phyloP scores from a whole-genome alignment of 2,888 invertebrate species.

The Linyphia triangularis region DNA sequence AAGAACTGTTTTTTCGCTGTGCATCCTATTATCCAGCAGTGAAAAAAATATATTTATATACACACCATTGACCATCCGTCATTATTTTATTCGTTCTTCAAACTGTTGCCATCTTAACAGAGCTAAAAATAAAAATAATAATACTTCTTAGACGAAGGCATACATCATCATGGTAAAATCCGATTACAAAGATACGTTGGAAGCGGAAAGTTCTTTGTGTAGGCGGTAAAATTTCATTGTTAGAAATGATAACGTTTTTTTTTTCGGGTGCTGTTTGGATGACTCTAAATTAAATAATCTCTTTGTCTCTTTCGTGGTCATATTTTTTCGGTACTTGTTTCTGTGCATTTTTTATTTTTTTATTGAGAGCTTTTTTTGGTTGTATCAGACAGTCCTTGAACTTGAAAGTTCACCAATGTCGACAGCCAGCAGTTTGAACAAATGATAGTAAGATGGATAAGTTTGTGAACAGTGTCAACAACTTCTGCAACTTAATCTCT shows the following conservation, averaged over 20 bases:
- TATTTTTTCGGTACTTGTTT: no score
- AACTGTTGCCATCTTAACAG: not conserved
- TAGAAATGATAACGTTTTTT: not conserved
- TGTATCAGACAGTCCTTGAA: not conserved
- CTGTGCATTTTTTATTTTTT: no score
- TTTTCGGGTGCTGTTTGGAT: not conserved
- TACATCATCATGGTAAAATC: not conserved
- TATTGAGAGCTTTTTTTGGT: not conserved
- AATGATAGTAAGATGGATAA: not conserved
- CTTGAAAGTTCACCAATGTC: not conserved
- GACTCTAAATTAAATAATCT: not conserved
- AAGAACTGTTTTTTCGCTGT: no score
- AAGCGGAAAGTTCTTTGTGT: constrained; percentile 26
- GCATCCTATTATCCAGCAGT: no score
- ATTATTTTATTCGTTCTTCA: not conserved
- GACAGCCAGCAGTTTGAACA: no score
- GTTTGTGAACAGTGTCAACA: not conserved
- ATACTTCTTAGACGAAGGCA: not conserved
- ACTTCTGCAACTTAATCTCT: no score
- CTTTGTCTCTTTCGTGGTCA: not conserved
- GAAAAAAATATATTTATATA: not conserved
- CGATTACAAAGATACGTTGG: not conserved
- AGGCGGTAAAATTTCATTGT: not conserved
- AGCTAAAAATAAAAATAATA: not conserved
- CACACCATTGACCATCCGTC: not conserved